phyloP scores from a whole-genome alignment of 2,113 vertebrate genomes.

The Odocoileus hemionus region DNA sequence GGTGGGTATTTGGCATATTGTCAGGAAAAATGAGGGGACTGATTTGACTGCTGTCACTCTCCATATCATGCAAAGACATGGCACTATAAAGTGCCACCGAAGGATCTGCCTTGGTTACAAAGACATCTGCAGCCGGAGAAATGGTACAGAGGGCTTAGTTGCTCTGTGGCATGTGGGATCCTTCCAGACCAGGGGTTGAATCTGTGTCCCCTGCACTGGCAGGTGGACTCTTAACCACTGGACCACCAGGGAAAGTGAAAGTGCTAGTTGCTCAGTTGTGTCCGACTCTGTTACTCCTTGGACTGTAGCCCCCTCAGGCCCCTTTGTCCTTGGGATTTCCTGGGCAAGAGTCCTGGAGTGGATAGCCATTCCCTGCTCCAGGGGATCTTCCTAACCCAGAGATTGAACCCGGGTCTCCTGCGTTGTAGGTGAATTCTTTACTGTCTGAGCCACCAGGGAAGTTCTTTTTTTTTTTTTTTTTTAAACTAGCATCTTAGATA shows the following conservation, averaged over 20 bases:
- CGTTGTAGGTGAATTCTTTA: neutral
- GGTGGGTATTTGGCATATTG: neutral
- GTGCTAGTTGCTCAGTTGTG: neutral
- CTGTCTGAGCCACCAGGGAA: neutral
- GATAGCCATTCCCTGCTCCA: neutral
- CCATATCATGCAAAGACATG: neutral
- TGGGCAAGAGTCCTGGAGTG: neutral
- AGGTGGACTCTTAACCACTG: neutral
- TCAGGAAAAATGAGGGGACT: neutral
- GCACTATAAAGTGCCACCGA: neutral
- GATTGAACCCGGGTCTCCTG: neutral
- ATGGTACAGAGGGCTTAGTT: neutral
- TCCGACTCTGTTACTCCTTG: neutral
- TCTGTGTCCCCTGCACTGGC: neutral
- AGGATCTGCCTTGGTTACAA: neutral
- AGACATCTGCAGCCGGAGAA: neutral
- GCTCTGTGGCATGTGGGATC: neutral
- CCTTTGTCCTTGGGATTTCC: neutral
- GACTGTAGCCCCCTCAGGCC: neutral
- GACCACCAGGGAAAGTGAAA: neutral
- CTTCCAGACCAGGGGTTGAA: neutral
- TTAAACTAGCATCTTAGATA: neutral
- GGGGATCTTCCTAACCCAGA: neutral
- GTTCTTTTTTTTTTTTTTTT: neutral
- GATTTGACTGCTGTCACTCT: neutral